A percentile compares a stretch with the other conserved stretches of the same genome.
Evolutionary conservation across 2,797 vertebrate species (phyloP).

Genomic region (Chloroceryle amazona): DNA sequence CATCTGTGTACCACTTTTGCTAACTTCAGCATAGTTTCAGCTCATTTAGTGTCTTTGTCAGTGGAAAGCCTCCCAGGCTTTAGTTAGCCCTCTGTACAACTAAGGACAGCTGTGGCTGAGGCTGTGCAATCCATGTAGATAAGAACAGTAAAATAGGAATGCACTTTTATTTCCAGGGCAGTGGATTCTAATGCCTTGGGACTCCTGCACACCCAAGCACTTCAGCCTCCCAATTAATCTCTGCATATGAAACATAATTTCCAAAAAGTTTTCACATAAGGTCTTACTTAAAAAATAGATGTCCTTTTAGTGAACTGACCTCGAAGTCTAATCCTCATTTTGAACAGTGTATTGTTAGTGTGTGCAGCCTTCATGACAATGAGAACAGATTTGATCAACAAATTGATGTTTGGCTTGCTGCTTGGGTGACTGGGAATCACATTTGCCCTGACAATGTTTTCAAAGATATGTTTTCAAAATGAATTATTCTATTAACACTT

Average conservation of each 20-base stretch:
- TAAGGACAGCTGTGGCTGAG: neutral
- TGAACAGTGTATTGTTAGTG: neutral
- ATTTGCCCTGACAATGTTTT: neutral
- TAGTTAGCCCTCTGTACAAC: neutral
- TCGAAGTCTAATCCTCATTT: neutral
- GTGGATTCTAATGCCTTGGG: neutral
- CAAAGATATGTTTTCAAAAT: neutral
- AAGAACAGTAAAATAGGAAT: neutral
- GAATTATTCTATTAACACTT: neutral
- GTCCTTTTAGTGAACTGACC: neutral
- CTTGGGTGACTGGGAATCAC: neutral
- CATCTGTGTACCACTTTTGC: neutral
- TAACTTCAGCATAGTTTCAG: neutral
- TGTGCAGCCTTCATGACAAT: neutral
- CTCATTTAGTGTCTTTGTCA: neutral
- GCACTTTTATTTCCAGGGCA: neutral
- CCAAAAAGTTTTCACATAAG: neutral
- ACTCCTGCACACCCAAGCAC: neutral
- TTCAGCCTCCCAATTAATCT: neutral
- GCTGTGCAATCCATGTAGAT: neutral
- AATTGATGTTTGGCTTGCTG: neutral
- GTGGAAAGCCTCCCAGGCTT: neutral
- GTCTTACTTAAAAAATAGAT: neutral
- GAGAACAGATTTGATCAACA: neutral
- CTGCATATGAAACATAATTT: neutral